A percentile compares a stretch with the other conserved stretches of the same genome.
phyloP scores from a whole-genome alignment of 2,797 vertebrate genomes.

The Potorous gilbertii region DNA sequence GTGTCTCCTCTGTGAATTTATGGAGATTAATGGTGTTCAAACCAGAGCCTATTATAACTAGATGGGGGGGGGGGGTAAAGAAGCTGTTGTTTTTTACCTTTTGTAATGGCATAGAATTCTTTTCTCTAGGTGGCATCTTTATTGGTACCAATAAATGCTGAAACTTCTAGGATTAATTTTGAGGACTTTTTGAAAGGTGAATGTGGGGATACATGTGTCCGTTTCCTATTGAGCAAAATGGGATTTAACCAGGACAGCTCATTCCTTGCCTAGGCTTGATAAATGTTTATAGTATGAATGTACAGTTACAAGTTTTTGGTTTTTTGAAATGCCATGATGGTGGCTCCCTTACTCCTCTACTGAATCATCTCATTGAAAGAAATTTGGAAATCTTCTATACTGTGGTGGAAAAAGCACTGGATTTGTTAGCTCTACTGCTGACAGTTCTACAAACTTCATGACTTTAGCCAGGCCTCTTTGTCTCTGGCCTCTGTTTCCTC shows the following conservation, averaged over 20 bases:
- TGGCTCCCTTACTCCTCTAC: neutral
- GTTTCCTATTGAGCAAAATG: neutral
- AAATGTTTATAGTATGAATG: neutral
- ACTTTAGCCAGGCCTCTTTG: neutral
- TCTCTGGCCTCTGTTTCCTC: neutral
- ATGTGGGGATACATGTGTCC: neutral
- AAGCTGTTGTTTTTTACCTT: constrained; percentile 44
- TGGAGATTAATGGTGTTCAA: constrained; percentile 41
- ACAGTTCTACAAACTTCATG: neutral
- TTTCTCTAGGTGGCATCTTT: constrained; percentile 35
- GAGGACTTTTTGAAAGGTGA: constrained; percentile 37
- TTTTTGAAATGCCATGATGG: neutral
- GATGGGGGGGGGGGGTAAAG: constrained; percentile 21
- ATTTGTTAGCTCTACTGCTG: neutral
- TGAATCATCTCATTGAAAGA: neutral
- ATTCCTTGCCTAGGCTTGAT: neutral
- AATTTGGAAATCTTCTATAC: neutral
- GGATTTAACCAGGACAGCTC: neutral
- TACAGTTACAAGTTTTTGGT: neutral
- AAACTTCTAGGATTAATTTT: constrained; percentile 29
- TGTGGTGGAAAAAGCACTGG: neutral
- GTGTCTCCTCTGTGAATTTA: constrained; percentile 57
- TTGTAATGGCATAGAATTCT: constrained; percentile 2
- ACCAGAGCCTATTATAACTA: constrained; percentile 44
- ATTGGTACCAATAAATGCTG: constrained; percentile 40